A percentile compares a stretch with the other conserved stretches of the same genome.
Evolutionary conservation across 2,888 invertebrate genomes (phyloP).

Genomic region (Drosophila hamatofila): DNA sequence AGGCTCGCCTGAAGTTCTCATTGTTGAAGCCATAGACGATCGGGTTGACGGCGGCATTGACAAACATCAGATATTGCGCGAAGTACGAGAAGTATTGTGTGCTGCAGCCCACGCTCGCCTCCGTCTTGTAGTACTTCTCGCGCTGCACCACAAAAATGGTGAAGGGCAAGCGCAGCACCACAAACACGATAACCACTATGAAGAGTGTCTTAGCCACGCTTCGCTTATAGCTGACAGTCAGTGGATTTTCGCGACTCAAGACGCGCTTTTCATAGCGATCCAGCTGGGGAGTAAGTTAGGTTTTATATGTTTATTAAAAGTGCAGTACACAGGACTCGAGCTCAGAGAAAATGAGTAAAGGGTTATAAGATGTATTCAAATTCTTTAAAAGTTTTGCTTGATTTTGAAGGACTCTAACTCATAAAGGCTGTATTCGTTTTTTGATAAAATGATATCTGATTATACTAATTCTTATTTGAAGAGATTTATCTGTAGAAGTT

Average conservation of each 20-base stretch:
- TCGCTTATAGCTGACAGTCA: slow-evolving; percentile 88
- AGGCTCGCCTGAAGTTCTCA: slow-evolving; percentile 89
- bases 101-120: slow-evolving; percentile 84
- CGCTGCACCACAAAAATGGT: slow-evolving; percentile 90
- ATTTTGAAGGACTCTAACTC: no score
- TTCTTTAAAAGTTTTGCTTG: no score
- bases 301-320: neutral
- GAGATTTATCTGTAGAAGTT: no score
- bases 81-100: slow-evolving; percentile 89
- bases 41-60: slow-evolving; percentile 91
- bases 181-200: slow-evolving; percentile 89
- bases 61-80: slow-evolving; percentile 89
- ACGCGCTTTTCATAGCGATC: slow-evolving; percentile 89
- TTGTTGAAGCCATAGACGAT: slow-evolving; percentile 92
- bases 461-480: no score
- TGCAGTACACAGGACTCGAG: no score
- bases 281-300: slow-evolving; percentile 85
- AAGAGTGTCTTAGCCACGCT: slow-evolving; percentile 90
- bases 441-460: no score
- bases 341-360: no score
- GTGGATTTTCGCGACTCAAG: slow-evolving; percentile 88
- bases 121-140: slow-evolving; percentile 65
- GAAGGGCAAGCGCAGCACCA: slow-evolving; percentile 90
- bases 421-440: no score
- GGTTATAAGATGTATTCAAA: no score